These are phyloP conservation scores for Peromyscus attwateri DNA, from an alignment of 2,797 vertebrate genomes.

Conservation along the genomic window DNA sequence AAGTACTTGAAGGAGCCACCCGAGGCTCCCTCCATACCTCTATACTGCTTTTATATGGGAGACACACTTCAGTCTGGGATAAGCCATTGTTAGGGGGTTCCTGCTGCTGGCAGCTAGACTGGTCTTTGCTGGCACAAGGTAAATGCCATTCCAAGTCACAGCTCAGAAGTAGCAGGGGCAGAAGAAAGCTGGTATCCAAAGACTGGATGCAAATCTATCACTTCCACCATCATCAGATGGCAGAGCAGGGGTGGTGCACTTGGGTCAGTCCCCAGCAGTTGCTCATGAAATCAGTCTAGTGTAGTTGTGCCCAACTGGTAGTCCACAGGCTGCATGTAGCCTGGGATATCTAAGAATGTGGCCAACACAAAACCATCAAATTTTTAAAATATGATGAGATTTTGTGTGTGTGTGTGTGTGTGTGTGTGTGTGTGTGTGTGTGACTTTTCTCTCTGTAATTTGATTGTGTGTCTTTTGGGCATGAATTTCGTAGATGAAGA, in stretches of 20 bases:
- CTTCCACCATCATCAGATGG: neutral
- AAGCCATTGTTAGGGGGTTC: neutral
- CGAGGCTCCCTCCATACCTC: neutral
- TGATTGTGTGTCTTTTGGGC: neutral
- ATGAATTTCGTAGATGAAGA: neutral
- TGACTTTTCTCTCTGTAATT: neutral
- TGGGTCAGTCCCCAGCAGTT: neutral
- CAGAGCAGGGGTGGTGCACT: neutral
- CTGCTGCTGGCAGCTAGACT: neutral
- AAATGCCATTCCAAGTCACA: neutral
- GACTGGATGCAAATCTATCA: neutral
- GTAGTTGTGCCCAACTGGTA: neutral
- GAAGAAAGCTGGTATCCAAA: neutral
- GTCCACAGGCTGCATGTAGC: neutral
- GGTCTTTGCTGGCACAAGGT: neutral
- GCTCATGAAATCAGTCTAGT: constrained; percentile 8
- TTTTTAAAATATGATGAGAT: neutral
- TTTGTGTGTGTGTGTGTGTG: neutral
- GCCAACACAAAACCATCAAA: neutral
- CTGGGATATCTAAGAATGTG: too few relatives aligned
- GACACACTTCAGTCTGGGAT: neutral
- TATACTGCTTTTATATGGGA: neutral
- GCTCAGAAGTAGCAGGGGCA: neutral
- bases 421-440: neutral
- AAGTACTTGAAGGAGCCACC: neutral